phyloP scores from a whole-genome alignment of 2,797 vertebrate species.

The Aplochiton taeniatus region DNA sequence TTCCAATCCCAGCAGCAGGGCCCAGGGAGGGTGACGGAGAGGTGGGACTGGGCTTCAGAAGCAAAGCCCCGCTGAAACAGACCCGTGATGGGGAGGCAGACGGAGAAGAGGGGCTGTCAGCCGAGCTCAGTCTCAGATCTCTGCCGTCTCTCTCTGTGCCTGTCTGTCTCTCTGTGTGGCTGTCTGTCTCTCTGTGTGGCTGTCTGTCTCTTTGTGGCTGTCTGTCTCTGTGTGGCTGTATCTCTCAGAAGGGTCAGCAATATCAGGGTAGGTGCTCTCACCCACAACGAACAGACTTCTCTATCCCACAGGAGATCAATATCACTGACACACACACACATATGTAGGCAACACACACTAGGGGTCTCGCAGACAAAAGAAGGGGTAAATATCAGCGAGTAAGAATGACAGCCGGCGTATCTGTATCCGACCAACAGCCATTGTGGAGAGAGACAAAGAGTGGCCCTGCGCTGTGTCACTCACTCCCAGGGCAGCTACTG shows the following conservation, averaged over 20 bases:
- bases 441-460: conserved; percentile 56
- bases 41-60: background rate
- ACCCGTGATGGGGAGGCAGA: background rate
- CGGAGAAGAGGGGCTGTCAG: background rate
- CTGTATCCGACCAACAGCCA: conserved; percentile 61
- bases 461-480: conserved; percentile 55
- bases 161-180: too few species aligned
- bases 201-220: too few species aligned
- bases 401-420: conserved; percentile 61
- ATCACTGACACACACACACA: conserved; percentile 47
- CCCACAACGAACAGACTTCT: conserved; percentile 48
- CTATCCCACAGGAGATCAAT: conserved; percentile 69
- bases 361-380: conserved; percentile 44
- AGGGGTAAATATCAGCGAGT: conserved; percentile 58
- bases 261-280: too few species aligned
- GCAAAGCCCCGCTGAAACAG: background rate
- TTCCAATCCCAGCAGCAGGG: conserved; percentile 25
- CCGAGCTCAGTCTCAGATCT: conserved; percentile 31
- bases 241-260: too few species aligned
- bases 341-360: background rate
- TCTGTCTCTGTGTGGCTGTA: too few species aligned
- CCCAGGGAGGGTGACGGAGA: conserved; percentile 1
- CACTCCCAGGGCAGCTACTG: conserved; percentile 36
- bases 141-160: conserved; percentile 6
- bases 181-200: too few species aligned